Evolutionary conservation across 2,113 vertebrate species (phyloP).

Genomic region (Oreochromis spilurus): DNA sequence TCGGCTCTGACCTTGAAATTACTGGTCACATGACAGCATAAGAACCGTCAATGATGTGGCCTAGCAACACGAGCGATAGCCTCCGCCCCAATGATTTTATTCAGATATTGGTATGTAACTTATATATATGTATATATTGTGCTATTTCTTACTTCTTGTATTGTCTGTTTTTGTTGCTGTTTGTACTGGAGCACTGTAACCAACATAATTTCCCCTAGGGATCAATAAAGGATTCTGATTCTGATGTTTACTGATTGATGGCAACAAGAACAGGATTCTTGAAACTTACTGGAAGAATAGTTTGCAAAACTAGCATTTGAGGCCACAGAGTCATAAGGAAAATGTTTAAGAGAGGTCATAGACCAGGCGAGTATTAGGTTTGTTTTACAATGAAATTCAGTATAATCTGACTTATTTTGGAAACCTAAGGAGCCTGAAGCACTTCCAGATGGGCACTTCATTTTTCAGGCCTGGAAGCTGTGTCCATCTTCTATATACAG

Average conservation of each 20-base stretch:
- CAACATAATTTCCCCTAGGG: background rate
- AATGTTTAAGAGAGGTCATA: background rate
- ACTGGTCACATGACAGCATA: background rate
- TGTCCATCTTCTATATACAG: background rate
- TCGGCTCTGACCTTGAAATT: background rate
- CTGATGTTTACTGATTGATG: background rate
- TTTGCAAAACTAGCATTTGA: background rate
- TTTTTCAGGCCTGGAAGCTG: background rate
- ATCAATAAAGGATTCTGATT: background rate
- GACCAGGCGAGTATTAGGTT: background rate
- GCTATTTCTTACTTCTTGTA: background rate
- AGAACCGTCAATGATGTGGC: background rate
- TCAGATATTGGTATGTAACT: background rate
- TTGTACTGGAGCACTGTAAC: background rate
- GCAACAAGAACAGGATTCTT: background rate
- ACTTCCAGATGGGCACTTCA: background rate
- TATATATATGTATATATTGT: background rate
- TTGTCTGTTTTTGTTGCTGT: background rate
- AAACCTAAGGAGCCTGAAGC: background rate
- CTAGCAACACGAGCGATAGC: background rate
- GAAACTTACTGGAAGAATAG: background rate
- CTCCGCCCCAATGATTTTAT: background rate
- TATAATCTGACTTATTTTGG: background rate
- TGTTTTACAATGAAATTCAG: background rate
- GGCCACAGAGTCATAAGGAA: background rate